Conservation (phyloP, 2,797 vertebrate genomes). For the Nannoperca australis region DNA sequence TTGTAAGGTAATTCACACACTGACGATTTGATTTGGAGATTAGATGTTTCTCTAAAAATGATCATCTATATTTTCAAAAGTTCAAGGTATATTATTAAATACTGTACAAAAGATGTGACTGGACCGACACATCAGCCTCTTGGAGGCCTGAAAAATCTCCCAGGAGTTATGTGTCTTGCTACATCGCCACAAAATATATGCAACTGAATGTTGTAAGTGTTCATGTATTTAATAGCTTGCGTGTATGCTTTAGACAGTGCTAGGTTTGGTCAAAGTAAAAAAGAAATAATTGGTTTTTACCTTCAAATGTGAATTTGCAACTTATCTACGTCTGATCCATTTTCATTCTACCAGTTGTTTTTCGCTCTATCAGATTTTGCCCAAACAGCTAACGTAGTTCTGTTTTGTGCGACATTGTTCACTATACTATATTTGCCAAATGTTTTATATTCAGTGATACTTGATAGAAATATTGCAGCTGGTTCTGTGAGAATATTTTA, state of each 20-base stretch:
- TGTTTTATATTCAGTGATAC: constrained; percentile 48
- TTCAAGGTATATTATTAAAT: constrained; percentile 1
- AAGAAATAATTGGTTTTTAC: constrained; percentile 45
- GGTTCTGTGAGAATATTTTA: constrained; percentile 78
- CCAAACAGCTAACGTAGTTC: background rate
- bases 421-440: constrained; percentile 45
- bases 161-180: background rate
- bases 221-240: constrained; percentile 32
- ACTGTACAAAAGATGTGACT: constrained; percentile 3
- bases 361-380: background rate
- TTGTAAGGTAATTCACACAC: constrained; percentile 18
- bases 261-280: constrained; percentile 35
- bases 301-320: constrained; percentile 64
- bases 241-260: constrained; percentile 17
- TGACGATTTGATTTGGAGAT: constrained; percentile 24
- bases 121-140: background rate
- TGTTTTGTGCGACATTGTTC: constrained; percentile 21
- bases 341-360: background rate
- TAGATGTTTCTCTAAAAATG: background rate
- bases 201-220: constrained; percentile 13
- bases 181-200: constrained; percentile 15
- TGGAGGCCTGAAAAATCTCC: background rate
- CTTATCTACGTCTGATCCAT: constrained; percentile 16
- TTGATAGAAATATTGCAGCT: constrained; percentile 71
- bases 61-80: background rate